Evolutionary conservation across 2,113 vertebrate species (phyloP), one percentile per base, ranked within the genome.

Genomic region (Carassius carassius): DNA sequence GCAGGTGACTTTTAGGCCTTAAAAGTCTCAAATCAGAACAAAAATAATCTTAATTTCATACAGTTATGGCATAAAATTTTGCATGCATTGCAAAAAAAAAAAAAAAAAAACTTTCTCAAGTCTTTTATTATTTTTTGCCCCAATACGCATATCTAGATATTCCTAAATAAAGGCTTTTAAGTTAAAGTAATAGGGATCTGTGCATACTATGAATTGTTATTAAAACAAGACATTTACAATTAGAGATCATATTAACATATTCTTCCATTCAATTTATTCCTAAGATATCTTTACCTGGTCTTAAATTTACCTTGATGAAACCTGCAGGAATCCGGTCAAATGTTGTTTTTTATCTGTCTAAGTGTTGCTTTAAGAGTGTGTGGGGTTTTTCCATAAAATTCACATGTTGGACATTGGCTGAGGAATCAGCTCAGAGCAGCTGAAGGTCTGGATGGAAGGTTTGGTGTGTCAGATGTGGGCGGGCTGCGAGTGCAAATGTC

Each of bases 391-490:
- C 69, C 69, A 12, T n/a, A 6, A 70, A 70, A 19, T 72, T 2
- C 10, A 32, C 67, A 41, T 72, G 35, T 41, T 41, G 3, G 17
- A 37, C 32, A 16, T 7, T 11, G 17, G 17, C 32, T 70, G 17
- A 41, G 37, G 32, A 70, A 70, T 41, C 1, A n/a, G 21, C 35
- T 41, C 11, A 41, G 21, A 37, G 35, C 32, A 5, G 69, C 2
- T 72, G 35, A 72, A 41, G 35, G 35, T 72, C 12, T 72, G 37
- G 19, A 72, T 41, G n/a, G n/a, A n/a, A n/a, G n/a, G 35, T 72
- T 19, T 41, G 69, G 35, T 11, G 49, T 76, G 44, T 76, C 49
- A 76, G 44, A 76, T 76, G 74, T 29, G 47, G 74, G 74, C 25
- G 51, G 51, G 49, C 49, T 32, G 14, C 10, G 25, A 29, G 49